phyloP scores from a whole-genome alignment of 2,113 vertebrate species.

The Asarcornis scutulata region DNA sequence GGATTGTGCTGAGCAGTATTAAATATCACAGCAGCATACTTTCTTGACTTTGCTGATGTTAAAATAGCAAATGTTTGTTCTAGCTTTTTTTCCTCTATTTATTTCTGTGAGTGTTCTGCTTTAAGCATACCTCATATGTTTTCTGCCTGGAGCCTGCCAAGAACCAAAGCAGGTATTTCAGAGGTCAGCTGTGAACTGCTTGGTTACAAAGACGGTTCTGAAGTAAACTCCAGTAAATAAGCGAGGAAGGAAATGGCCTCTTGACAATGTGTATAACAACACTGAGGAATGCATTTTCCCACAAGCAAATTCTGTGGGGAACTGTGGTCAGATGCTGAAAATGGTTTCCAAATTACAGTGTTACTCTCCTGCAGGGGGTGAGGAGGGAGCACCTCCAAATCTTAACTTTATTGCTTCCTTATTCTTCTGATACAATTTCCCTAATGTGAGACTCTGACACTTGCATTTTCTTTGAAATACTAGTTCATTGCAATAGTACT shows the following conservation, averaged over 20 bases:
- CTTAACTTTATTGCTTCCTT: neutral
- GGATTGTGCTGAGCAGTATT: neutral
- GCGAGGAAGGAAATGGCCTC: neutral
- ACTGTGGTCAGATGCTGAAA: neutral
- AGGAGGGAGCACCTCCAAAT: neutral
- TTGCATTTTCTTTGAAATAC: neutral
- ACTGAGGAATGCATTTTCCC: neutral
- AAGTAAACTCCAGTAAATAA: neutral
- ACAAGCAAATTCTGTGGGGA: neutral
- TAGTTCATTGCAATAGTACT: neutral
- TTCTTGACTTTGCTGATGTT: neutral
- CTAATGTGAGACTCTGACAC: neutral
- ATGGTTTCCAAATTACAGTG: neutral
- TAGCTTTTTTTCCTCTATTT: neutral
- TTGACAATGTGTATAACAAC: neutral
- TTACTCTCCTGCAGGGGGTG: fast-evolving
- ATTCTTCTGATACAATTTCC: neutral
- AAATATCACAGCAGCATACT: neutral
- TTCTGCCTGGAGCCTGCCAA: neutral
- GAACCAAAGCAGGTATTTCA: neutral
- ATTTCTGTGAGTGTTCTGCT: neutral
- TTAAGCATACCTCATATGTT: neutral
- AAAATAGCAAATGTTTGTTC: neutral
- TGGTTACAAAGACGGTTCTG: neutral
- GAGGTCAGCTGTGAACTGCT: neutral